Percentiles rank a stretch among this genome's conserved stretches.
phyloP scores from a whole-genome alignment of 2,113 vertebrate species.

The Mustela lutreola region DNA sequence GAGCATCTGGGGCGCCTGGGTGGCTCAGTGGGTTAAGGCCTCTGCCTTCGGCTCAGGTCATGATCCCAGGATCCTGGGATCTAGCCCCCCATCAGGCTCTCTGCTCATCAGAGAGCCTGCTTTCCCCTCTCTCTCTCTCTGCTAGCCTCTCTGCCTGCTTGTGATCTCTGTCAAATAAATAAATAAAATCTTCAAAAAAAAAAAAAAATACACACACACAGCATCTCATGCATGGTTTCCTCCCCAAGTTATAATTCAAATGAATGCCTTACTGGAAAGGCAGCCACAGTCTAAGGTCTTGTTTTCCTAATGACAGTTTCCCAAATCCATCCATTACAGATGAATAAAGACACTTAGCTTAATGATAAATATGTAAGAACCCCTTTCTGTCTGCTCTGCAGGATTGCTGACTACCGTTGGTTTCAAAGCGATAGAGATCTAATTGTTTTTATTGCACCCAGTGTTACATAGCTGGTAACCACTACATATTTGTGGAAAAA shows the following conservation, averaged over 20 bases:
- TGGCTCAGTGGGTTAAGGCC: too few relatives aligned
- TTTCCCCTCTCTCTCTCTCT: too few relatives aligned
- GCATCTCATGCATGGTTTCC: not conserved
- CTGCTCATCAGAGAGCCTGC: too few relatives aligned
- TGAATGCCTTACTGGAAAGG: not conserved
- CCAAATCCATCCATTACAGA: not conserved
- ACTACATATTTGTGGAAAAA: not conserved
- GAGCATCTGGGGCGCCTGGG: not conserved
- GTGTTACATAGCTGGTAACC: not conserved
- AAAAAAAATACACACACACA: not conserved
- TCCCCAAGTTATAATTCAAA: not conserved
- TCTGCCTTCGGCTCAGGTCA: too few relatives aligned
- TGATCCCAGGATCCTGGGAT: too few relatives aligned
- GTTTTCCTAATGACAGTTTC: slow-evolving; percentile 25
- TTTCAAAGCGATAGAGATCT: not conserved
- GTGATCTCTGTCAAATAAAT: too few relatives aligned
- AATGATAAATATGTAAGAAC: not conserved
- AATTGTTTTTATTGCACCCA: slow-evolving; percentile 3
- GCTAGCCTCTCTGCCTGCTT: too few relatives aligned
- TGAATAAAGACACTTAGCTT: not conserved
- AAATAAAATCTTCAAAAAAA: too few relatives aligned
- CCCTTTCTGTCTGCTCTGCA: not conserved
- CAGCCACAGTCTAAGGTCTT: not conserved
- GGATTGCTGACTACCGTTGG: not conserved
- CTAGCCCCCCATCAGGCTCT: too few relatives aligned